Base-by-base conservation (phyloP, 2,797 vertebrate genomes). In the Sebastiscus albofasciatus region DNA sequence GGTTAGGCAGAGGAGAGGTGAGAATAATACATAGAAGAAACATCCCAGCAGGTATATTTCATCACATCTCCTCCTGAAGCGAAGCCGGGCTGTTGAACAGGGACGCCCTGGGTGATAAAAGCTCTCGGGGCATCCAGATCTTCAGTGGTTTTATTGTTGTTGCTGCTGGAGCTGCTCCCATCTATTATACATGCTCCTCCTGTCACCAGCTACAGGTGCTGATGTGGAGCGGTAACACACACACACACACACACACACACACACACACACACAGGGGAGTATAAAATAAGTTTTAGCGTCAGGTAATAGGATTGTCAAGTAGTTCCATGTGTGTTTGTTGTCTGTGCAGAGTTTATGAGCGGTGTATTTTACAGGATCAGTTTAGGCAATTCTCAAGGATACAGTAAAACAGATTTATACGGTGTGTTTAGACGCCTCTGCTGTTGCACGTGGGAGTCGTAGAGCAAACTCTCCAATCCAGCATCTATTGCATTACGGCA, bases 341-440 rank as follows among this genome's bases (percentile, higher is more conserved):
- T 68, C 20, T 36, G 2, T 67, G 67, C 70, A 27, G 27, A 36
- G 52, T 49, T 83, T 79, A 76, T 81, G 72, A 66, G 18, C 24
- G 6, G 11, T 70, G 67, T 14, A 62, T 82, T 66, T 71, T 72
- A 75, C 59, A 62, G 60, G 56, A 68, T 76, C 33, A 18, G 39
- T 12, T 67, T 69, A 62, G 64, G 14, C 72, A 83, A 81, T 76
- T 70, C 76, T 77, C 70, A 67, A 58, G 75, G 85, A 81, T 39
- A 61, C 54, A 52, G 55, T 87, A 62, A 86, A 90, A 65, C 29
- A 26, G 77, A 90, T 88, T 88, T 69, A 90, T 67, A 90, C 8
- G 4, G 61, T 72, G 52, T 60, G 69, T 81, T 89, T 67, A 59
- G 72, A 74, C 64, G n/a, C 12, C 18, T 82, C 66, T 61, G 67